phyloP scores from a whole-genome alignment of 2,113 vertebrate genomes.

The Narcine bancroftii region DNA sequence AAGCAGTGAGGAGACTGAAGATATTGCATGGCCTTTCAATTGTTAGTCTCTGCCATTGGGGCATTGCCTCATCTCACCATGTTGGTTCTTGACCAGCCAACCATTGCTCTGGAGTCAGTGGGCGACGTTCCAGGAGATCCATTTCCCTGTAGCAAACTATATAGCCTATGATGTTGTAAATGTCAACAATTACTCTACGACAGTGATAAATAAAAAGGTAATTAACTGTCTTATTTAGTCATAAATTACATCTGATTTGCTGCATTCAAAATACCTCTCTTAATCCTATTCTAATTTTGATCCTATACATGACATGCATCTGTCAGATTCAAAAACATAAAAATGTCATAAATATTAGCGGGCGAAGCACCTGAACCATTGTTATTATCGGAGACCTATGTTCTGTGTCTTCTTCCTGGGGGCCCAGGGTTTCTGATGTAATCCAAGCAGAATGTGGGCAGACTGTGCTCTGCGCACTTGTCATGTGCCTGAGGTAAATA shows the following conservation, averaged over 20 bases:
- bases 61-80: too few species aligned
- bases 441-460: background rate
- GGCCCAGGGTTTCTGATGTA: background rate
- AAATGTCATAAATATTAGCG: background rate
- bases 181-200: too few species aligned
- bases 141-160: too few species aligned
- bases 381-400: background rate
- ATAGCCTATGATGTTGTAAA: too few species aligned
- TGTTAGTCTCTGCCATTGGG: too few species aligned
- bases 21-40: too few species aligned
- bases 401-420: background rate
- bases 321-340: background rate
- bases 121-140: too few species aligned
- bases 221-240: background rate
- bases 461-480: background rate
- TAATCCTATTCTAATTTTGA: background rate
- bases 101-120: too few species aligned
- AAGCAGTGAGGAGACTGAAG: too few species aligned
- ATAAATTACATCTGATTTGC: background rate
- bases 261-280: background rate
- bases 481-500: background rate
- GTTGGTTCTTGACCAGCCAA: too few species aligned
- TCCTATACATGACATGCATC: background rate
- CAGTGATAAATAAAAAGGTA: too few species aligned
- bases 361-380: background rate